Conservation (phyloP, 2,888 invertebrate species). For the Zelleria hepariella region DNA sequence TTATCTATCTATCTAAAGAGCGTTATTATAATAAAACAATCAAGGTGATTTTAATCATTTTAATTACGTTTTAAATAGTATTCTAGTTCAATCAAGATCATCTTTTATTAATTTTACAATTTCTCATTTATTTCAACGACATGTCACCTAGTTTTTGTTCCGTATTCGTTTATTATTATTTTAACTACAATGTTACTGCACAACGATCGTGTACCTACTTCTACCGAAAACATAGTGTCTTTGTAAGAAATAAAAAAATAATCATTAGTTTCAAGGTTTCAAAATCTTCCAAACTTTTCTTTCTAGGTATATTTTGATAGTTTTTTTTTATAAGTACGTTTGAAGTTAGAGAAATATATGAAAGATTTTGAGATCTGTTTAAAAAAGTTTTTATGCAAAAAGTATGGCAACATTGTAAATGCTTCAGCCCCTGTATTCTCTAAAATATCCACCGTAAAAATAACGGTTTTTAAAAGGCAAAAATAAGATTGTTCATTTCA, state of each 20-base stretch:
- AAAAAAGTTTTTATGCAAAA: conserved; percentile 12
- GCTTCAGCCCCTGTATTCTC: no score
- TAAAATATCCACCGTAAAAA: no score
- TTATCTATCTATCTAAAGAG: no score
- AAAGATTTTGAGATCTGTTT: conserved; percentile 11
- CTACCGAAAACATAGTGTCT: not conserved
- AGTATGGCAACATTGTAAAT: conserved; percentile 26
- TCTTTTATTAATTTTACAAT: no score
- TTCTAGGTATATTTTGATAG: not conserved
- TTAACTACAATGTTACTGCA: not conserved
- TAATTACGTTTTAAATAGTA: conserved; percentile 38
- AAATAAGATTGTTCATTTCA: no score
- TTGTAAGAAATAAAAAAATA: not conserved
- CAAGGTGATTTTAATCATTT: conserved; percentile 33
- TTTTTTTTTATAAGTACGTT: not conserved
- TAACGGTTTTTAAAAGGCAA: no score
- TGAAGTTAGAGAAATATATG: conserved; percentile 11
- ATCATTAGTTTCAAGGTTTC: not conserved
- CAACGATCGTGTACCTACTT: no score
- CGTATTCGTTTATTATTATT: not conserved
- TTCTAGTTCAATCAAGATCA: no score
- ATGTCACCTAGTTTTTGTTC: not conserved
- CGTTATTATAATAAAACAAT: no score
- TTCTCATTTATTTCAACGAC: not conserved
- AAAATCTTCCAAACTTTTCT: not conserved